A percentile compares a stretch with the other conserved stretches of the same genome.
These are phyloP conservation scores for Onthophagus sagittarius DNA, from an alignment of 2,888 invertebrate genomes.

Conservation along the genomic window DNA sequence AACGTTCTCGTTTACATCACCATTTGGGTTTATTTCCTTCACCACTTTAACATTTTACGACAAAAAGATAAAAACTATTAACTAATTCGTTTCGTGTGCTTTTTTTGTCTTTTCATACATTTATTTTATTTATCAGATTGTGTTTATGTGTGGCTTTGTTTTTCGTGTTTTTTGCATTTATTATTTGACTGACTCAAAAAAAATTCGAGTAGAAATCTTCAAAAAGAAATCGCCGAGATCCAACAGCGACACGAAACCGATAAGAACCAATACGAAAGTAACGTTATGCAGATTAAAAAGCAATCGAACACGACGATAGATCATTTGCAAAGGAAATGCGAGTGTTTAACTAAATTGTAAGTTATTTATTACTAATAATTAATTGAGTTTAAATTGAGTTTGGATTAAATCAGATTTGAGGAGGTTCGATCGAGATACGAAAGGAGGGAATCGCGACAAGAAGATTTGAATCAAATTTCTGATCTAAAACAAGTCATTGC, in stretches of 20 bases:
- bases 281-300: constrained; percentile 49
- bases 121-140: background rate
- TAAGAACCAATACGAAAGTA: constrained; percentile 39
- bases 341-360: constrained; percentile 61
- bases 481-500: constrained; percentile 55
- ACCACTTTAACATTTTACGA: constrained; percentile 15
- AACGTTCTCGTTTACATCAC: constrained; percentile 29
- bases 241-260: constrained; percentile 43
- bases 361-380: constrained; percentile 30
- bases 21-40: constrained; percentile 27
- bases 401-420: constrained; percentile 48
- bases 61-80: constrained; percentile 16
- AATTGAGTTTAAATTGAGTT: background rate
- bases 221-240: constrained; percentile 43
- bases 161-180: background rate
- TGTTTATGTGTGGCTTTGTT: constrained; percentile 2
- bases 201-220: constrained; percentile 48
- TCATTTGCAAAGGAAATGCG: constrained; percentile 59
- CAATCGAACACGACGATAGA: constrained; percentile 54
- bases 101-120: constrained; percentile 11
- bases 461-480: constrained; percentile 55
- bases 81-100: background rate
- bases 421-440: constrained; percentile 58
- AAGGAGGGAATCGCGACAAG: constrained; percentile 54
- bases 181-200: constrained; percentile 4